Percentiles rank a stretch among this genome's conserved stretches.
phyloP scores from a whole-genome alignment of 2,888 invertebrate genomes.

The Chalcis sispes region DNA sequence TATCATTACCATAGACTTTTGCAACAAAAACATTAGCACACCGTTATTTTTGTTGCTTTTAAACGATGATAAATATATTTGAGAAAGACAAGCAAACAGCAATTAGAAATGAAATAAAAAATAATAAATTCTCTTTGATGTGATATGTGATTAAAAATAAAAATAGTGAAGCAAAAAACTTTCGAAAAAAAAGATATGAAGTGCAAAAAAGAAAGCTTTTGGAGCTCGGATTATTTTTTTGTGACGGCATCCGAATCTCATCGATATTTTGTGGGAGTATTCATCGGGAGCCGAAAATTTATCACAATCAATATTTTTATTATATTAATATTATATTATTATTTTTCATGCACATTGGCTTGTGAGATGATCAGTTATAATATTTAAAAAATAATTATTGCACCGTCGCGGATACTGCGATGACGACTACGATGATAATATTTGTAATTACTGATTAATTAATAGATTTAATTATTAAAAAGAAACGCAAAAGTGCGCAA shows the following conservation, averaged over 20 bases:
- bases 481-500: constrained; percentile 36
- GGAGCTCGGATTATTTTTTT: constrained; percentile 38
- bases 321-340: constrained; percentile 50
- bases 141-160: constrained; percentile 54
- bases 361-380: constrained; percentile 48
- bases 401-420: constrained; percentile 30
- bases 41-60: constrained; percentile 34
- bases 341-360: constrained; percentile 48
- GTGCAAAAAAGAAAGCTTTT: constrained; percentile 36
- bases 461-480: constrained; percentile 45
- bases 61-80: constrained; percentile 28
- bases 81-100: constrained; percentile 26
- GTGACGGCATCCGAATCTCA: constrained; percentile 57
- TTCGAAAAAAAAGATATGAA: constrained; percentile 33
- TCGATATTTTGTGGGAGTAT: constrained; percentile 50
- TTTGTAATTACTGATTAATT: constrained; percentile 52
- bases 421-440: constrained; percentile 34
- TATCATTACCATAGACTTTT: constrained; percentile 31
- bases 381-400: constrained; percentile 46
- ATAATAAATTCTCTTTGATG: constrained; percentile 44
- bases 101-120: constrained; percentile 28
- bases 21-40: constrained; percentile 25
- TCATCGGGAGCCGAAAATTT: constrained; percentile 55
- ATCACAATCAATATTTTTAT: constrained; percentile 52
- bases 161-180: constrained; percentile 37